phyloP scores from a whole-genome alignment of 2,113 vertebrate species.

The Rhipidura dahli region DNA sequence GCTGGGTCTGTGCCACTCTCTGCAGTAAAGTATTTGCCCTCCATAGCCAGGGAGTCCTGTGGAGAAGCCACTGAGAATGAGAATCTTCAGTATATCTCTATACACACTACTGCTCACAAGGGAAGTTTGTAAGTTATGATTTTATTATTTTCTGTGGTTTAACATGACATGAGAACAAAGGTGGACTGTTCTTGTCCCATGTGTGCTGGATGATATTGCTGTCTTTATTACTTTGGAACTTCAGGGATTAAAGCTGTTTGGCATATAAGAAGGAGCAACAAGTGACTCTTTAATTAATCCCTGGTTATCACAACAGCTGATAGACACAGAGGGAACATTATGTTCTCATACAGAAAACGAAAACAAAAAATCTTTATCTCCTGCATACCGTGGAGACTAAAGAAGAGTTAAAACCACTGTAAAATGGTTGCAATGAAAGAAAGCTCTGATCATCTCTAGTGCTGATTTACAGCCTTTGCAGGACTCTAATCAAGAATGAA shows the following conservation, averaged over 20 bases:
- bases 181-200: background rate
- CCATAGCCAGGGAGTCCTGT: background rate
- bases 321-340: constrained; percentile 21
- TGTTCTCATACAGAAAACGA: background rate
- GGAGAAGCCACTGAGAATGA: background rate
- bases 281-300: constrained; percentile 55
- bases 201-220: background rate
- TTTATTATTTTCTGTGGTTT: constrained; percentile 50
- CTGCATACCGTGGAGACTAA: background rate
- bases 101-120: background rate
- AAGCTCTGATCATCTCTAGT: background rate
- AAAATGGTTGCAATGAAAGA: background rate
- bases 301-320: constrained; percentile 27
- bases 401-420: background rate
- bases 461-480: constrained; percentile 41
- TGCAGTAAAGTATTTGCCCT: background rate
- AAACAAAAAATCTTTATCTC: background rate
- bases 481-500: constrained; percentile 47
- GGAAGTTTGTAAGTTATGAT: constrained; percentile 1
- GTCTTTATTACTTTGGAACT: constrained; percentile 48
- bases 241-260: constrained; percentile 45
- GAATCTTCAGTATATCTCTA: background rate
- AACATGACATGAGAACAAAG: constrained; percentile 18
- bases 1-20: background rate
- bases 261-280: constrained; percentile 12